phyloP scores from a whole-genome alignment of 2,888 invertebrate genomes.

The Xestobium rufovillosum region DNA sequence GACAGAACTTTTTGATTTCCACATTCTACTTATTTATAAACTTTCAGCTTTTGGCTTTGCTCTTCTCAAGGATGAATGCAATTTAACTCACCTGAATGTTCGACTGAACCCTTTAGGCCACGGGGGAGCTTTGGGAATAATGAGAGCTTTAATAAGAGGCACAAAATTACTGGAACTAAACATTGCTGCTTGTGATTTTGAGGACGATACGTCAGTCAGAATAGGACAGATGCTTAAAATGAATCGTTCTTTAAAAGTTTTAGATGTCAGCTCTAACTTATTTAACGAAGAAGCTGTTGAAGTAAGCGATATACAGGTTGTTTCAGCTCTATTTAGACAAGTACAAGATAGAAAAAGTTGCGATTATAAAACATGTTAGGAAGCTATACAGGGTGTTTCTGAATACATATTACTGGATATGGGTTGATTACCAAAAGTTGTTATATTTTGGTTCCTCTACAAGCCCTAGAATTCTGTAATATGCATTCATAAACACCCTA shows the following conservation, averaged over 20 bases:
- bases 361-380: no score
- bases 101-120: conserved; percentile 55
- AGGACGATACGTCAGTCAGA: conserved; percentile 48
- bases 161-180: conserved; percentile 50
- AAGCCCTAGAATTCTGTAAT: no score
- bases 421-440: no score
- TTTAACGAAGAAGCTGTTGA: conserved; percentile 50
- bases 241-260: conserved; percentile 47
- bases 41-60: conserved; percentile 36
- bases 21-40: no score
- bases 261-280: conserved; percentile 54
- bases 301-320: no score
- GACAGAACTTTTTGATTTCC: no score
- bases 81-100: conserved; percentile 44
- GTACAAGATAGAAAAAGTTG: no score
- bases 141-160: conserved; percentile 51
- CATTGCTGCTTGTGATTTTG: conserved; percentile 50
- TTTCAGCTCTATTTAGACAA: no score
- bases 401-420: no score
- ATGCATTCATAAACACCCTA: no score
- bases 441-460: no score
- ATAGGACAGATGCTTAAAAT: conserved; percentile 49
- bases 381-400: no score
- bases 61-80: conserved; percentile 28
- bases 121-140: conserved; percentile 52